Evolutionary conservation across 2,113 vertebrate genomes (phyloP).

Genomic region (Sylvicapra grimmia): DNA sequence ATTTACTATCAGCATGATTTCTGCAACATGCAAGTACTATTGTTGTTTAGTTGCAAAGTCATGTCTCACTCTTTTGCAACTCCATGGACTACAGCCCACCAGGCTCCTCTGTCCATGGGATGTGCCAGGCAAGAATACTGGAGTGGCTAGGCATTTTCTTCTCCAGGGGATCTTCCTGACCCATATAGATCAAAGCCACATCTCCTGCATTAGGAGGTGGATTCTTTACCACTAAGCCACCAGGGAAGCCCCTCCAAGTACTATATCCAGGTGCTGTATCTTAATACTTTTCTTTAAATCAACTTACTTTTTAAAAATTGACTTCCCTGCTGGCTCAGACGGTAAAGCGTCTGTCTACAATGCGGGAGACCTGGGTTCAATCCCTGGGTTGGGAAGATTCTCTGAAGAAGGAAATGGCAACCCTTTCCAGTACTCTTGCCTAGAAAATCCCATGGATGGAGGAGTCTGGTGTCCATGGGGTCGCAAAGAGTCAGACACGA

Average conservation of each 20-base stretch:
- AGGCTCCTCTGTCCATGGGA: not conserved
- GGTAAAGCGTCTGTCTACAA: no score
- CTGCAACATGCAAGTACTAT: not conserved
- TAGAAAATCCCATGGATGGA: no score
- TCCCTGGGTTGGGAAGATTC: no score
- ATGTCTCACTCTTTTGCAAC: not conserved
- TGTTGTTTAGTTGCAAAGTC: not conserved
- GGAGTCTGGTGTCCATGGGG: no score
- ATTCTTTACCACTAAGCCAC: not conserved
- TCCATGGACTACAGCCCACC: not conserved
- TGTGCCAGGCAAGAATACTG: not conserved
- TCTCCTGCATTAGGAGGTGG: not conserved
- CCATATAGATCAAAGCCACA: not conserved
- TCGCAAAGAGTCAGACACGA: no score
- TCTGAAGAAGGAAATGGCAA: no score
- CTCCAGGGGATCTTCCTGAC: not conserved
- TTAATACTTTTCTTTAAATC: not conserved
- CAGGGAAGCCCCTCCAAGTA: not conserved
- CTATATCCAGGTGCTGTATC: not conserved
- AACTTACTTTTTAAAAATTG: not conserved
- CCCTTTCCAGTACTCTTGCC: no score
- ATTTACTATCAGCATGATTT: slow-evolving; percentile 2
- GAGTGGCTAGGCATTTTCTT: not conserved
- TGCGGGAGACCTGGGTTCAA: no score
- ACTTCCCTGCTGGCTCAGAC: no score